Conservation (phyloP, 2,888 invertebrate species). For the Eupithecia centaureata region DNA sequence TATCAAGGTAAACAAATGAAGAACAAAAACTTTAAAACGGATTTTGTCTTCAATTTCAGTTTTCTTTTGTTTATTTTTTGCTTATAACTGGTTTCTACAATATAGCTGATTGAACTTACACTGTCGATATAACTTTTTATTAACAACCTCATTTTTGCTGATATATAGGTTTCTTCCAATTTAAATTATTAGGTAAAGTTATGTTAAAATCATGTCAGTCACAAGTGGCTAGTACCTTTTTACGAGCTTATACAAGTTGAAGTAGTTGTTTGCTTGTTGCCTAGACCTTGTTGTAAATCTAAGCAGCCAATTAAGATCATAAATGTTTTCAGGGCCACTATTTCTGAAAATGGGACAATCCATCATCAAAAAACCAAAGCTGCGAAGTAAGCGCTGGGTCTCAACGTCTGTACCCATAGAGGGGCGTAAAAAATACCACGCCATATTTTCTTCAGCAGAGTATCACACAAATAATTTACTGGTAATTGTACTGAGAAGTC, state of each 20-base stretch:
- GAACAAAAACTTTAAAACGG: neutral
- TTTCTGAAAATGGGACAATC: constrained; percentile 21
- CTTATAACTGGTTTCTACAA: neutral
- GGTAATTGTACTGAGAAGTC: neutral
- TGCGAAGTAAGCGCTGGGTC: constrained; percentile 90
- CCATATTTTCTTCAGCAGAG: constrained; percentile 86
- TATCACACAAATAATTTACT: constrained; percentile 9
- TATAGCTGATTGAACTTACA: neutral
- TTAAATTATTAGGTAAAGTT: neutral
- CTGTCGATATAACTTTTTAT: too few species aligned
- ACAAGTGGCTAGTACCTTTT: too few species aligned
- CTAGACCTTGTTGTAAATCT: too few species aligned
- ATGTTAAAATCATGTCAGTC: neutral
- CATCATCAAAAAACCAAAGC: constrained; percentile 72
- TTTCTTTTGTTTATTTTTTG: neutral
- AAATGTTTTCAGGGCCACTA: constrained; percentile 9
- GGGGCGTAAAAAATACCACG: constrained; percentile 54
- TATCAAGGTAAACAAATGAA: neutral
- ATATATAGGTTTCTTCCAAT: neutral
- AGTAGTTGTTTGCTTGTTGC: too few species aligned
- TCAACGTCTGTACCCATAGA: constrained; percentile 90
- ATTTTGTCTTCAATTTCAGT: neutral
- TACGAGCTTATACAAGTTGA: too few species aligned
- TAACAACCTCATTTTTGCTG: neutral
- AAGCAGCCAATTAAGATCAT: neutral